These are phyloP conservation scores for Tholera decimalis DNA, from an alignment of 2,888 invertebrate species.

Conservation along the genomic window DNA sequence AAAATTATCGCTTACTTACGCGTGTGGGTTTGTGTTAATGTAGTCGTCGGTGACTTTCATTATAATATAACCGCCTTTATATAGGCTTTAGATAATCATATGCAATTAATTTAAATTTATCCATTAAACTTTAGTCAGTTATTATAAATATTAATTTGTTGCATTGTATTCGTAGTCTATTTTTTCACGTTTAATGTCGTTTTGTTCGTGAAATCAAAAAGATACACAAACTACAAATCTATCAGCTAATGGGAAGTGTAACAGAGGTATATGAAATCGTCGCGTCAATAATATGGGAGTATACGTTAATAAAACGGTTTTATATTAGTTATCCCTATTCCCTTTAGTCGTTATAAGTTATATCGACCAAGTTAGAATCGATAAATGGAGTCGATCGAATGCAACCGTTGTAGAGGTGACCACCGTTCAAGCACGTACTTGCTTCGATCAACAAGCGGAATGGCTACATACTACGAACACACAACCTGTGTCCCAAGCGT, in stretches of 20 bases:
- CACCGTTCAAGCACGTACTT: slow-evolving; percentile 63
- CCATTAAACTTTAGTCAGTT: slow-evolving; percentile 67
- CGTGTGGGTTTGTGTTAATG: slow-evolving; percentile 91
- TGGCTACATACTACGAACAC: slow-evolving; percentile 57
- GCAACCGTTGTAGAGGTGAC: slow-evolving; percentile 50
- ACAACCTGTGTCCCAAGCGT: slow-evolving; percentile 58
- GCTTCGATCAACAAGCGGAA: slow-evolving; percentile 60
- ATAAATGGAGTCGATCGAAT: slow-evolving; percentile 64
- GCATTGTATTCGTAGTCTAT: slow-evolving; percentile 65
- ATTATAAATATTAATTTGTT: slow-evolving; percentile 66
- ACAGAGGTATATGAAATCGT: slow-evolving; percentile 51
- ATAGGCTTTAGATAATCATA: slow-evolving; percentile 67
- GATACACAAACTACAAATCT: slow-evolving; percentile 57
- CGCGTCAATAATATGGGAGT: slow-evolving; percentile 45
- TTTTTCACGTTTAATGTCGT: slow-evolving; percentile 51
- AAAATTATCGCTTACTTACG: slow-evolving; percentile 79
- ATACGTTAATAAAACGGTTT: slow-evolving; percentile 51
- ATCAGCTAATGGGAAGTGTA: slow-evolving; percentile 55
- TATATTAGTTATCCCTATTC: slow-evolving; percentile 55
- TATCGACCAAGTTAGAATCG: slow-evolving; percentile 65
- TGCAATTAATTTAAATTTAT: slow-evolving; percentile 70
- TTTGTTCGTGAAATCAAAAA: slow-evolving; percentile 62
- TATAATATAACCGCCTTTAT: slow-evolving; percentile 52
- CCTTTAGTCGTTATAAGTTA: slow-evolving; percentile 49
- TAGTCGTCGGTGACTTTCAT: slow-evolving; percentile 76